These are phyloP conservation scores for Lissocephala sabroskyi DNA, from an alignment of 2,888 invertebrate species.

Conservation along the genomic window DNA sequence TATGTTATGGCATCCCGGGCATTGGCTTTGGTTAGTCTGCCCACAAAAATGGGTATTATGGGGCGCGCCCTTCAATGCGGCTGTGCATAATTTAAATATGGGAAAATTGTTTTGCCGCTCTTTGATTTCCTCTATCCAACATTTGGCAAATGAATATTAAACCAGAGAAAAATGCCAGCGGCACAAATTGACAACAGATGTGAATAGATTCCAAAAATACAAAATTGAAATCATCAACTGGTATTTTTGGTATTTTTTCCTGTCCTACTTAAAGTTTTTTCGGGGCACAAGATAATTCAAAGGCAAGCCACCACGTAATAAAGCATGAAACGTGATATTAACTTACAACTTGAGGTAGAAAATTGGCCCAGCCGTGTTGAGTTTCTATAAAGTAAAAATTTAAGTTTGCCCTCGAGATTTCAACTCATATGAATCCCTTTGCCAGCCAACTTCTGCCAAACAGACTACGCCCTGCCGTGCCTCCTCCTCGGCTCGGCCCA, in stretches of 20 bases:
- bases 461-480: conserved; percentile 28
- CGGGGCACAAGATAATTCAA: no score
- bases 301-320: conserved; percentile 50
- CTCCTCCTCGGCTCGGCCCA: not conserved
- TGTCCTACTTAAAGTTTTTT: conserved; percentile 30
- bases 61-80: not conserved
- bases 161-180: no score
- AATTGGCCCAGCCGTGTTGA: conserved; percentile 12
- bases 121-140: no score
- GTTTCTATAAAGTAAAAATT: conserved; percentile 20
- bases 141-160: no score
- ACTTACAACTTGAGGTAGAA: conserved; percentile 31
- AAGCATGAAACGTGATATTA: conserved; percentile 52
- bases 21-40: not conserved
- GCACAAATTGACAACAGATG: no score
- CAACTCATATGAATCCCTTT: conserved; percentile 27
- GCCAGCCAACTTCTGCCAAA: conserved; percentile 19
- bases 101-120: conserved; percentile 17
- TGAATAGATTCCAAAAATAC: no score
- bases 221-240: no score
- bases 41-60: not conserved
- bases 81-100: conserved; percentile 3
- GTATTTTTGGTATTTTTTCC: no score
- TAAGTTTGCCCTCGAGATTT: conserved; percentile 27
- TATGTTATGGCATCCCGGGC: not conserved